A percentile compares a stretch with the other conserved stretches of the same genome.
Evolutionary conservation across 1,140 invertebrate species (phyloP).

Genomic region (Glomeris maerens): DNA sequence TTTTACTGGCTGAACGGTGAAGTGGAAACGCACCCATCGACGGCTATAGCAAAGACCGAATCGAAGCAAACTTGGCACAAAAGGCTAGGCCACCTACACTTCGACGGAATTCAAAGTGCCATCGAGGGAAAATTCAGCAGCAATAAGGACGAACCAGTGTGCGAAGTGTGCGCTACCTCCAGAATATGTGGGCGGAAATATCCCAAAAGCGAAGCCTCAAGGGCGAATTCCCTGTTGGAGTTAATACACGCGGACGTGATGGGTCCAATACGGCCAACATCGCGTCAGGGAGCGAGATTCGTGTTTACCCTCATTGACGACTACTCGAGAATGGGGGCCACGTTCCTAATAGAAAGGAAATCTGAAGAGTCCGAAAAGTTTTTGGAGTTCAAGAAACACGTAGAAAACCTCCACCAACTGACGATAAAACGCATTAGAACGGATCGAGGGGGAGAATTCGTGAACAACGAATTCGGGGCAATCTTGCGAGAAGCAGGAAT

Average conservation of each 20-base stretch:
- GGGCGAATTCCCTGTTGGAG: neutral
- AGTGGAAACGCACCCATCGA: no score
- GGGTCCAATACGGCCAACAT: no score
- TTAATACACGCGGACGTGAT: no score
- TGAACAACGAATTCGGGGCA: conserved; percentile 11
- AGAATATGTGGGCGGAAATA: neutral
- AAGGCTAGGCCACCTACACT: neutral
- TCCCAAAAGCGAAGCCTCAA: neutral
- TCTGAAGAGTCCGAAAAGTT: conserved; percentile 24
- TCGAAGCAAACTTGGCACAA: no score
- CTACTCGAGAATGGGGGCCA: no score
- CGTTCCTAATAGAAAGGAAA: conserved; percentile 32
- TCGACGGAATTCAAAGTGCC: neutral
- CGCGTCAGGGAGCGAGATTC: conserved; percentile 24
- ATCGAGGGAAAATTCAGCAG: neutral
- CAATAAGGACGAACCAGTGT: neutral
- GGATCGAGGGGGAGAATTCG: neutral
- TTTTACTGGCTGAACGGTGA: no score
- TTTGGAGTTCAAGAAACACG: conserved; percentile 24
- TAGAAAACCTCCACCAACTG: conserved; percentile 14
- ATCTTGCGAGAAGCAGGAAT: conserved; percentile 17
- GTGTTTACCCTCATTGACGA: conserved; percentile 32
- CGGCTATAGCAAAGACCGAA: no score
- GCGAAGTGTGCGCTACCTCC: no score
- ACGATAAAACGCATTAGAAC: conserved; percentile 3